Evolutionary conservation across 2,113 vertebrate genomes (phyloP).

Genomic region (Danio rerio): GRCz12tu NC_133197.1:22150501-22151000

Average conservation of each 20-base stretch:
- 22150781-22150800: not conserved
- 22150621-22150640: constrained; percentile 9
- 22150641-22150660: too few species aligned
- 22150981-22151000: too few species aligned
- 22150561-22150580: not conserved
- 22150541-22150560: not conserved
- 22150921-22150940: constrained; percentile 85
- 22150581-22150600: not conserved
- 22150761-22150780: not conserved
- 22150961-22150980: constrained; percentile 57
- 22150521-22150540: not conserved
- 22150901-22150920: constrained; percentile 87
- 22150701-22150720: not conserved
- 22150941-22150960: constrained; percentile 94
- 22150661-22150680: not conserved
- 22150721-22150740: constrained; percentile 56
- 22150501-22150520: not conserved
- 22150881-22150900: constrained; percentile 95
- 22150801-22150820: not conserved
- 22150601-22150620: not conserved
- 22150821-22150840: constrained; percentile 86
- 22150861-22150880: constrained; percentile 89
- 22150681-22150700: not conserved
- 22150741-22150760: not conserved
- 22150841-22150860: constrained; percentile 88